Base-by-base conservation (phyloP, 1,140 invertebrate species). In the Elymnias hypermnestra region DNA sequence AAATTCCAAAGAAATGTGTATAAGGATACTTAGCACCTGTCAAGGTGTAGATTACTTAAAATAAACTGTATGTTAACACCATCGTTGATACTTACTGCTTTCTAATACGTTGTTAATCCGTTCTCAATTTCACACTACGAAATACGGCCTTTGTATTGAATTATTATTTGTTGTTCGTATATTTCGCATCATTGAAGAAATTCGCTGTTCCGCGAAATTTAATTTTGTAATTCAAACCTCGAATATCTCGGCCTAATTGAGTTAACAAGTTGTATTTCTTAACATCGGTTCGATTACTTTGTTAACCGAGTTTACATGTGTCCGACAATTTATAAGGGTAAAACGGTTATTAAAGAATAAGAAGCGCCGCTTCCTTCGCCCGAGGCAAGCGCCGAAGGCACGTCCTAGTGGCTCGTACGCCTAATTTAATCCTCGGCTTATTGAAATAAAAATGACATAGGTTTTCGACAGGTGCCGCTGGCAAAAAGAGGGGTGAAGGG, bases 401-500 rank as follows among this genome's bases (percentile, higher is more conserved):
- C 64, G 61, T 68, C 59, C 63, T n/a, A n/a, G n/a, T n/a, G n/a
- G n/a, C n/a, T 74, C 57, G 68, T 61, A 73, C 68, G 77, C 69
- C 76, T 82, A 82, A 84, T 84, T 82, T 82, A 81, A 79, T 83
- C 69, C 70, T 76, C 63, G 55, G 76, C 71, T 83, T 83, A 78
- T 84, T 83, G 74, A 81, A 84, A 84, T 84, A 84, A 84, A 84
- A 83, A 84, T 72, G 81, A 73, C 76, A 79, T 84, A 81, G 76
- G 76, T 84, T 82, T 82, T 81, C 76, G 78, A 77, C 78, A 83
- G 78, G 78, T 83, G 78, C 67, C 63, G 56, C 51, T 51, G 63
- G 66, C 60, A 29, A 60, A 50, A 48, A 26, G 47, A 55, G 33
- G 40, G 57, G 53, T 29, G 41, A 44, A 45, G 44, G 61, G 52